Conservation (phyloP, 2,797 vertebrate genomes). For the Eidolon dupreanum region DNA sequence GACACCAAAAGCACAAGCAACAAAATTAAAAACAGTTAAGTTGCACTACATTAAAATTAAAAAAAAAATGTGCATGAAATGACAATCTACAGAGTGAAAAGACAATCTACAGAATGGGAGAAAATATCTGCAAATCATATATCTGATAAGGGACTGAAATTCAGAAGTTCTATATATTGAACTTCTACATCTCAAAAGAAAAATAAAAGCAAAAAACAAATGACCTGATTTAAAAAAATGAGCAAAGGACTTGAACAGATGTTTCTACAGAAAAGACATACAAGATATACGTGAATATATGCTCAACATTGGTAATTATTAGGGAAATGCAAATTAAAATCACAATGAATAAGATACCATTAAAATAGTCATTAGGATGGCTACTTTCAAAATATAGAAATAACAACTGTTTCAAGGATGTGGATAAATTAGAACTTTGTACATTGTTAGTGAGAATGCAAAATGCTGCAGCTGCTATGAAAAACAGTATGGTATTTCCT, state of each 20-base stretch:
- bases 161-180: background rate
- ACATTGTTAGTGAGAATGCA: background rate
- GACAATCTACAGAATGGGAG: background rate
- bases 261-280: background rate
- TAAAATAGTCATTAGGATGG: background rate
- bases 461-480: background rate
- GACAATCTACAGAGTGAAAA: background rate
- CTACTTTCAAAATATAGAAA: background rate
- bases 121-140: background rate
- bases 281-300: background rate
- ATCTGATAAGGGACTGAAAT: background rate
- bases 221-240: background rate
- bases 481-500: background rate
- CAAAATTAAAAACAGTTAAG: background rate
- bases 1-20: background rate
- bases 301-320: background rate
- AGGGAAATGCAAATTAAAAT: background rate
- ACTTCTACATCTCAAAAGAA: background rate
- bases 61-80: background rate
- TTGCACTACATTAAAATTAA: background rate
- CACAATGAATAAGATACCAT: background rate
- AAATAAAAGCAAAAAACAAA: background rate
- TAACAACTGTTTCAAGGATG: background rate
- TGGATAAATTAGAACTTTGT: background rate
- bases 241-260: background rate